These are phyloP conservation scores for Mythimna albipuncta DNA, from an alignment of 2,888 invertebrate genomes.

Conservation along the genomic window DNA sequence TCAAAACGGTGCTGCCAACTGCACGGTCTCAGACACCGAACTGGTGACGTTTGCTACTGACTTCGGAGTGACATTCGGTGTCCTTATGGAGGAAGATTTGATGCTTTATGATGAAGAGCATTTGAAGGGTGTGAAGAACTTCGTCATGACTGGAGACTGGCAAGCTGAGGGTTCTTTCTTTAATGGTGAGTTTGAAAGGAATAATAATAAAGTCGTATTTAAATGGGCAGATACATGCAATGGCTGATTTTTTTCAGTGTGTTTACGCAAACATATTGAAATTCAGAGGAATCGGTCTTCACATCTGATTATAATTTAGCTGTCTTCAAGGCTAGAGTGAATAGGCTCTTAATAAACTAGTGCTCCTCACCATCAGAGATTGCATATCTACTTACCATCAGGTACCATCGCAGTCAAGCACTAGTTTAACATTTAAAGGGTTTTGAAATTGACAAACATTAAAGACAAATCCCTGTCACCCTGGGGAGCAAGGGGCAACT, in stretches of 20 bases:
- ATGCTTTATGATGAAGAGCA: constrained; percentile 67
- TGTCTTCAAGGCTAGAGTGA: no score
- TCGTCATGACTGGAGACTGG: constrained; percentile 73
- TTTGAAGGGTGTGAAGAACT: constrained; percentile 72
- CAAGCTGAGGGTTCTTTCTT: constrained; percentile 69
- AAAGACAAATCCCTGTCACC: no score
- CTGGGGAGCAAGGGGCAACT: no score
- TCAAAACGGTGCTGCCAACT: constrained; percentile 68
- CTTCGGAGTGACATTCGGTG: constrained; percentile 80
- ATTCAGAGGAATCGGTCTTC: not conserved
- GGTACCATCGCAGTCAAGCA: no score
- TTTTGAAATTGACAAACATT: no score
- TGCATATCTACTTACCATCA: no score
- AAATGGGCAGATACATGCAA: not conserved
- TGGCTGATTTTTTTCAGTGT: not conserved
- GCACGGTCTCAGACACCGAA: constrained; percentile 65
- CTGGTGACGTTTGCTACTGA: constrained; percentile 77
- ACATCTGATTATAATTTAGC: no score
- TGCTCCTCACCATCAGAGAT: no score
- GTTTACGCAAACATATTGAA: not conserved
- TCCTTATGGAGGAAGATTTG: constrained; percentile 81
- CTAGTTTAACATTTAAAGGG: no score
- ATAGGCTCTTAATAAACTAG: no score
- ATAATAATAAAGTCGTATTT: no score
- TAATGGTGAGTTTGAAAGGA: constrained; percentile 70